A percentile compares a stretch with the other conserved stretches of the same genome.
These are phyloP conservation scores for Polyommatus icarus DNA, from an alignment of 2,888 invertebrate species.

Conservation along the genomic window DNA sequence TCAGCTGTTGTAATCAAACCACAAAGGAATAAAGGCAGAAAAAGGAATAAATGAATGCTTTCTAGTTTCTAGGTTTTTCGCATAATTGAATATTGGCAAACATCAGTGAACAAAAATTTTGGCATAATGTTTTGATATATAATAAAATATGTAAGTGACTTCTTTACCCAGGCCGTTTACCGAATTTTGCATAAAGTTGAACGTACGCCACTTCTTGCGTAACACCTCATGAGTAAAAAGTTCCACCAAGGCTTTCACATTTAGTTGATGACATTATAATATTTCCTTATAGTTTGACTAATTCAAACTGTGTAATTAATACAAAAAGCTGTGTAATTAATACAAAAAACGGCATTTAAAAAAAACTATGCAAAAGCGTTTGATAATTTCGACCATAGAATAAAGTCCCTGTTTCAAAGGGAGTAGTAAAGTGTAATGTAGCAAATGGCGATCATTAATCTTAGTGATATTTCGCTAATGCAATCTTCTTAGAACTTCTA, in stretches of 20 bases:
- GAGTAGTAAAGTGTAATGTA: not conserved
- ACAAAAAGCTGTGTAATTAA: too few species aligned
- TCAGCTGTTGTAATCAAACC: not conserved
- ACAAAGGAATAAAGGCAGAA: not conserved
- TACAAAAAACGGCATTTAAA: too few species aligned
- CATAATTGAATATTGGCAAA: not conserved
- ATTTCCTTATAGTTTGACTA: not conserved
- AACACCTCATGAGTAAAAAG: conserved; percentile 1
- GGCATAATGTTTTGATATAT: not conserved
- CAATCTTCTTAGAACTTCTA: not conserved
- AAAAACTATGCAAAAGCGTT: not conserved
- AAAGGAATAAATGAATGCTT: not conserved
- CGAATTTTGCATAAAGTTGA: conserved; percentile 19
- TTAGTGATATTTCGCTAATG: not conserved
- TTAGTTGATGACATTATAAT: not conserved
- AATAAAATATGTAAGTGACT: not conserved
- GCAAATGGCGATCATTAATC: not conserved
- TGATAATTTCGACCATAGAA: not conserved
- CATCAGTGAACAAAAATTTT: not conserved
- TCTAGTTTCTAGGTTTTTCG: not conserved
- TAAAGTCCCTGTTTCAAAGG: not conserved
- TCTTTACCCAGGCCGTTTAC: not conserved
- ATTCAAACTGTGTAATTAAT: not conserved
- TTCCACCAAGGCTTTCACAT: conserved; percentile 17
- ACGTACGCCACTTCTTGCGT: not conserved